Conservation (phyloP, 2,888 invertebrate genomes). For the Ectropis crepuscularia region DNA sequence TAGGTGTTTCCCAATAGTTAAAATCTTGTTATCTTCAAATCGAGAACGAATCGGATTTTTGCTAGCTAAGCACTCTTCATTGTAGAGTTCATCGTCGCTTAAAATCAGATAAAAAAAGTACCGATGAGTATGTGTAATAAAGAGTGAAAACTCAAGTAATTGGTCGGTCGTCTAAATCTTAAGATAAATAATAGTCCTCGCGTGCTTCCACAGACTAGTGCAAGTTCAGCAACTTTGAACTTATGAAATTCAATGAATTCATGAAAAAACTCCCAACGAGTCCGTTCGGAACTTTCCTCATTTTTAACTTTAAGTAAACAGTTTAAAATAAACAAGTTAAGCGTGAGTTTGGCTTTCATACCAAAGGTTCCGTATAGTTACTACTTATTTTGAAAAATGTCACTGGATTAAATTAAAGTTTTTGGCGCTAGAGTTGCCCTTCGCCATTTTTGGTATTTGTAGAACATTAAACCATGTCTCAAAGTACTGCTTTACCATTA, state of each 20-base stretch:
- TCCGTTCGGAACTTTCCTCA: slow-evolving; percentile 14
- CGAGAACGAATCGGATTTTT: no score
- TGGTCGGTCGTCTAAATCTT: no score
- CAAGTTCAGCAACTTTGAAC: slow-evolving; percentile 4
- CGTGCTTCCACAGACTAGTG: neutral
- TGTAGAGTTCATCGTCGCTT: no score
- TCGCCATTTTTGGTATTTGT: no score
- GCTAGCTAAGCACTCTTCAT: no score
- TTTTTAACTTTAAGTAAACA: slow-evolving; percentile 18
- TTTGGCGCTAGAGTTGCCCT: neutral
- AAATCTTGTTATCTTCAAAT: no score
- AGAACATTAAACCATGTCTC: neutral
- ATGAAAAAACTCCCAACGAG: slow-evolving; percentile 18
- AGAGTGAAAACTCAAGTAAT: no score
- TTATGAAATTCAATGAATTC: slow-evolving; percentile 28
- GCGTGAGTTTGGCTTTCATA: neutral
- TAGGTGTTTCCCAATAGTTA: no score
- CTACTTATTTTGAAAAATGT: neutral
- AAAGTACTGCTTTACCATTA: neutral
- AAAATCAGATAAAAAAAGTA: no score
- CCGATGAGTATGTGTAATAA: no score
- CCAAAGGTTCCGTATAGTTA: no score
- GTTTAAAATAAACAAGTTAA: slow-evolving; percentile 10
- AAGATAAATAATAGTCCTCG: no score
- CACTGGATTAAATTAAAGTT: neutral